phyloP scores from a whole-genome alignment of 2,888 invertebrate genomes.

The Sericinus montela region DNA sequence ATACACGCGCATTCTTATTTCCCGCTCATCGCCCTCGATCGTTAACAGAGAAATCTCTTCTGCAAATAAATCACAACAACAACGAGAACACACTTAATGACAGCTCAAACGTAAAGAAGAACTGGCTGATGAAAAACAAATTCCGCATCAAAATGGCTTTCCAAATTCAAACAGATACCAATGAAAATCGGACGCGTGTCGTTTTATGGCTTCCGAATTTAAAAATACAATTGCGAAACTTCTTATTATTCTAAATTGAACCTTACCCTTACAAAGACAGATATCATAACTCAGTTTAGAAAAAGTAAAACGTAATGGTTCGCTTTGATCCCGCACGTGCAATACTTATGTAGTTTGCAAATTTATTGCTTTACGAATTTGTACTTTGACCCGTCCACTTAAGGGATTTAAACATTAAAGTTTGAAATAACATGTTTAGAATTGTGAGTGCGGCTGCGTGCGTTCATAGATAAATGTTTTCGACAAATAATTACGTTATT shows the following conservation, averaged over 20 bases:
- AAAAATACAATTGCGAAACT: slow-evolving; percentile 3
- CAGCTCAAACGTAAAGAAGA: slow-evolving; percentile 63
- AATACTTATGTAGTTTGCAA: not conserved
- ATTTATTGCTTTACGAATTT: slow-evolving; percentile 3
- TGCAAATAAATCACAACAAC: slow-evolving; percentile 61
- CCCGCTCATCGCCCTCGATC: not conserved
- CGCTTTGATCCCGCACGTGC: slow-evolving; percentile 12
- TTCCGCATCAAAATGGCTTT: slow-evolving; percentile 59
- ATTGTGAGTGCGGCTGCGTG: slow-evolving; percentile 36
- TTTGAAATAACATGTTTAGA: not conserved
- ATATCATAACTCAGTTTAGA: not conserved
- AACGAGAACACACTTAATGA: slow-evolving; percentile 62
- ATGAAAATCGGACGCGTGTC: slow-evolving; percentile 71
- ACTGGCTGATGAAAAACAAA: slow-evolving; percentile 73
- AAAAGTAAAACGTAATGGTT: not conserved
- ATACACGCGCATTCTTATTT: not conserved
- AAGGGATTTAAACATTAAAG: not conserved
- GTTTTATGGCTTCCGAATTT: slow-evolving; percentile 35
- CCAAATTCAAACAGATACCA: slow-evolving; percentile 74
- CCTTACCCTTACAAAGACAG: slow-evolving; percentile 13
- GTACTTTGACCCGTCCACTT: not conserved
- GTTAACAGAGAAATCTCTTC: slow-evolving; percentile 49
- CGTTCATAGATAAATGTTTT: slow-evolving; percentile 72
- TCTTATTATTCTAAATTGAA: slow-evolving; percentile 7
- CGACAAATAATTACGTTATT: slow-evolving; percentile 75